Evolutionary conservation across 2,113 vertebrate genomes (phyloP).

Genomic region (Gobiocypris rarus): DNA sequence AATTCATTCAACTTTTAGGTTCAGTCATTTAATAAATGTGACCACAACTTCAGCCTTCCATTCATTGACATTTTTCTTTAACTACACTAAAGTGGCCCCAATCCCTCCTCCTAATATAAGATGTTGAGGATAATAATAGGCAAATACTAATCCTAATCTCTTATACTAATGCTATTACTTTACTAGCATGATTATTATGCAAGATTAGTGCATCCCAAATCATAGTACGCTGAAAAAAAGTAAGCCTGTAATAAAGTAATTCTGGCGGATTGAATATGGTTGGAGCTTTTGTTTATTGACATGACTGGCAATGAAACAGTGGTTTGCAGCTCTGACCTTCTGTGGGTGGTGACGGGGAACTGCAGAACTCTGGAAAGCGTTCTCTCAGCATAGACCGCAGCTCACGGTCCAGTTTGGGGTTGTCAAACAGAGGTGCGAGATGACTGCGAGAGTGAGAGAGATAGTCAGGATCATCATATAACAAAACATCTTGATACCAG

Average conservation of each 20-base stretch:
- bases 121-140: background rate
- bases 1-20: background rate
- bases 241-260: no score
- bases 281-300: background rate
- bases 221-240: background rate
- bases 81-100: background rate
- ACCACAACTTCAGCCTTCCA: no score
- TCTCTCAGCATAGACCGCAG: conserved; percentile 94
- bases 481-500: background rate
- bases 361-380: conserved; percentile 97
- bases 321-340: conserved; percentile 76
- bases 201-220: background rate
- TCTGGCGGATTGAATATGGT: background rate
- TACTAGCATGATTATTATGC: no score
- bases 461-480: background rate
- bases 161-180: no score
- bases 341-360: conserved; percentile 88
- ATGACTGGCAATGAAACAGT: background rate
- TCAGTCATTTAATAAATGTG: no score
- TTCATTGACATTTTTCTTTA: background rate
- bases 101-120: background rate
- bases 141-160: no score
- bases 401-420: conserved; percentile 96
- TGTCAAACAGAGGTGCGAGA: conserved; percentile 93
- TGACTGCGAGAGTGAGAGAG: conserved; percentile 73